Evolutionary conservation across 2,797 vertebrate genomes (phyloP).

Genomic region (Iguana delicatissima): DNA sequence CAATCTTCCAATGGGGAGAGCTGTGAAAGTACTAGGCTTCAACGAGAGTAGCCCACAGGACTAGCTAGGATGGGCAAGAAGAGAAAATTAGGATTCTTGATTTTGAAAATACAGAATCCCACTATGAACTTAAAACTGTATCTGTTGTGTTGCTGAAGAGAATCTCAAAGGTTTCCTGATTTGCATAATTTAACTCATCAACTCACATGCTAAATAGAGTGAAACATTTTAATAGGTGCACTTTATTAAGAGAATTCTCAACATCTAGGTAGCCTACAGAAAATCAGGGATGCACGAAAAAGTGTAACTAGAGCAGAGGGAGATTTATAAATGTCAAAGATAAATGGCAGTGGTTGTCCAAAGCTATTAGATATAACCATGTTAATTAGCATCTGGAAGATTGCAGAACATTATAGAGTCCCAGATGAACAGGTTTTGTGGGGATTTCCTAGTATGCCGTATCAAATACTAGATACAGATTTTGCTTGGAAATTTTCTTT

Average conservation of each 20-base stretch:
- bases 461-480: not conserved
- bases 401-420: not conserved
- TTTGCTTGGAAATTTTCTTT: not conserved
- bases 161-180: not conserved
- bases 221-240: conserved; percentile 27
- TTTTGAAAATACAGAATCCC: too few species aligned
- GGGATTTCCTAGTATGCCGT: too few species aligned
- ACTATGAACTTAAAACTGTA: too few species aligned
- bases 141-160: not conserved
- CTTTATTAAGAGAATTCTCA: not conserved
- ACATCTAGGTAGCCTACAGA: not conserved
- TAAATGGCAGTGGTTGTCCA: not conserved
- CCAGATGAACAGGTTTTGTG: not conserved
- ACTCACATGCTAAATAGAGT: conserved; percentile 29
- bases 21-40: too few species aligned
- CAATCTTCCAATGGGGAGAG: too few species aligned
- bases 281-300: not conserved
- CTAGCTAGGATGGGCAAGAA: too few species aligned
- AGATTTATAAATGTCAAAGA: conserved; percentile 10
- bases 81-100: too few species aligned
- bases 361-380: conserved; percentile 5
- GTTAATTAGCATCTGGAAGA: not conserved
- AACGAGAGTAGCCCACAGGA: too few species aligned
- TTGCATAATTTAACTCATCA: conserved; percentile 13
- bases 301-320: not conserved